Evolutionary conservation across 1,140 invertebrate genomes (phyloP).

Genomic region (Diabrotica undecimpunctata): DNA sequence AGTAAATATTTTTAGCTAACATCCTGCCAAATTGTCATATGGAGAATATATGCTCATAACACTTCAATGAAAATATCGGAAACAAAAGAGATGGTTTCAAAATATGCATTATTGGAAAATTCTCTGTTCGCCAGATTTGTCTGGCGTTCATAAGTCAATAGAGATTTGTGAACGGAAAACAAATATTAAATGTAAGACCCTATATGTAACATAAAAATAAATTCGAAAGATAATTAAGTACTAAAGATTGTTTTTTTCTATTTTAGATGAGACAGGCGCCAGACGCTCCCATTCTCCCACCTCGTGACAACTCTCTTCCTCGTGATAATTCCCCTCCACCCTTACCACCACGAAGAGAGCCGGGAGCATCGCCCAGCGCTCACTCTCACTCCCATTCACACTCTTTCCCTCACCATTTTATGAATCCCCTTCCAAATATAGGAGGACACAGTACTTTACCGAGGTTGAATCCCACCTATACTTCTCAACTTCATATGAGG

Average conservation of each 20-base stretch:
- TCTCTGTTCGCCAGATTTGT: too few species aligned
- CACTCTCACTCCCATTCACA: slow-evolving; percentile 37
- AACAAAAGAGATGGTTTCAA: too few species aligned
- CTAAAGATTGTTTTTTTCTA: slow-evolving; percentile 11
- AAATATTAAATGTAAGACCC: too few species aligned
- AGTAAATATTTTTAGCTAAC: too few species aligned
- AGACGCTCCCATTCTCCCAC: slow-evolving; percentile 58
- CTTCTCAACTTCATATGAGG: slow-evolving; percentile 41
- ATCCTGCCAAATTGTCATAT: too few species aligned
- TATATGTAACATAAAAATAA: too few species aligned
- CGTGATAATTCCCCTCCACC: slow-evolving; percentile 58
- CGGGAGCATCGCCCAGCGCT: slow-evolving; percentile 49
- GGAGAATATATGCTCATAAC: too few species aligned
- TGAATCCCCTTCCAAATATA: slow-evolving; percentile 36
- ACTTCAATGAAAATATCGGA: too few species aligned
- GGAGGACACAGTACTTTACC: slow-evolving; percentile 48
- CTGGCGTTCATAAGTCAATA: too few species aligned
- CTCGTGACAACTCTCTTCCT: slow-evolving; percentile 39
- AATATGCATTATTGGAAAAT: too few species aligned
- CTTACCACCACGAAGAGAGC: slow-evolving; percentile 57
- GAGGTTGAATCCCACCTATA: slow-evolving; percentile 48
- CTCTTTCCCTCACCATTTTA: slow-evolving; percentile 39
- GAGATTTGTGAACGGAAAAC: too few species aligned
- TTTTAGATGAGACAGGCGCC: slow-evolving; percentile 51
- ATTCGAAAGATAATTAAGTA: too few species aligned